phyloP scores from a whole-genome alignment of 1,140 invertebrate species.

The Branchinecta lindahli region DNA sequence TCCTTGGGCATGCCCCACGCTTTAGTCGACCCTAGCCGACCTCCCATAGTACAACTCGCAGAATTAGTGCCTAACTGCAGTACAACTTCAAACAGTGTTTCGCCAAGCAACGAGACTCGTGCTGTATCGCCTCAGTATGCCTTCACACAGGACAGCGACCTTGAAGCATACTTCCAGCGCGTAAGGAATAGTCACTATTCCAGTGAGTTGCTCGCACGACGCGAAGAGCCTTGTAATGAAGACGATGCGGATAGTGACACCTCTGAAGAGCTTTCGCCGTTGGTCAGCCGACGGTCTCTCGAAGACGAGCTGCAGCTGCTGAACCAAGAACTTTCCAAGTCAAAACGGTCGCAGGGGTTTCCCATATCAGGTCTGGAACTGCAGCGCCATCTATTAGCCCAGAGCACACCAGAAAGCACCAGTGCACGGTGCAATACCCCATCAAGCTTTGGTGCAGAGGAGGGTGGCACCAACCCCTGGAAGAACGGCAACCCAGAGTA shows the following conservation, averaged over 20 bases:
- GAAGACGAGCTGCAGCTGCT: constrained; percentile 15
- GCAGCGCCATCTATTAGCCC: constrained; percentile 11
- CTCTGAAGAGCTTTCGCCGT: neutral
- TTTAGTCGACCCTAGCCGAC: constrained; percentile 43
- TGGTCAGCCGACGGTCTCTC: constrained; percentile 14
- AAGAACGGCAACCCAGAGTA: constrained; percentile 58
- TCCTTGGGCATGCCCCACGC: constrained; percentile 49
- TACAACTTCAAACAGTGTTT: neutral
- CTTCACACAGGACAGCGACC: neutral
- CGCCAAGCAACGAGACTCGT: neutral
- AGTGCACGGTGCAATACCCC: neutral
- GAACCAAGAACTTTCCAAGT: constrained; percentile 25
- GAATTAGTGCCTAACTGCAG: constrained; percentile 32
- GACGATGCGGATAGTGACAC: neutral
- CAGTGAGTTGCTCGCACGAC: too few relatives aligned
- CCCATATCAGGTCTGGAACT: constrained; percentile 43
- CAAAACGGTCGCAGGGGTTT: constrained; percentile 33
- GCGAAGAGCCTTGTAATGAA: neutral
- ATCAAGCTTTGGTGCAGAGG: constrained; percentile 35
- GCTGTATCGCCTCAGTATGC: neutral
- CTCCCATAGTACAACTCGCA: constrained; percentile 48
- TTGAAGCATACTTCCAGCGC: neutral
- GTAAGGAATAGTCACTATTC: neutral
- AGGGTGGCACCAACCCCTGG: constrained; percentile 37
- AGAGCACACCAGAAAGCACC: neutral